Evolutionary conservation across 2,888 invertebrate species (phyloP).

Genomic region (Trachelus tabidus): DNA sequence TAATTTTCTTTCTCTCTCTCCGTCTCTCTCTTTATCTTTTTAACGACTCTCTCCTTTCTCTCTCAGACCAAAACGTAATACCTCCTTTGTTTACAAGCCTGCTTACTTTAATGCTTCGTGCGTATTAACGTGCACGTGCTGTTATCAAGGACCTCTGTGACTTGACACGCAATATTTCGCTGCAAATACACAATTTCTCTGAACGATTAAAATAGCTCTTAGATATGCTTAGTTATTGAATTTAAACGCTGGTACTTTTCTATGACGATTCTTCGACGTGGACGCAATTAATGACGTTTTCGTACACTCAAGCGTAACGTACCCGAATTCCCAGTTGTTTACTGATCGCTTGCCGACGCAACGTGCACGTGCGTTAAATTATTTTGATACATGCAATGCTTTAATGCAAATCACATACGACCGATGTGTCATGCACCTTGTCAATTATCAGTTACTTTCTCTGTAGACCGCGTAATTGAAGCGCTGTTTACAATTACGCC

Average conservation of each 20-base stretch:
- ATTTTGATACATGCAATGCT: neutral
- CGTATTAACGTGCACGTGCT: neutral
- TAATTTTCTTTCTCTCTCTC: neutral
- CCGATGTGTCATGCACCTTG: slow-evolving; percentile 11
- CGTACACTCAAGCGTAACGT: neutral
- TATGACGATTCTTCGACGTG: neutral
- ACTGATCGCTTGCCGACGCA: neutral
- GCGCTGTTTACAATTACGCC: too few relatives aligned
- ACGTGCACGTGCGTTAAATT: neutral
- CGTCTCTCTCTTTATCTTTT: neutral
- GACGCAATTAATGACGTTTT: neutral
- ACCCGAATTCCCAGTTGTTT: neutral
- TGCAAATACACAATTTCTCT: neutral
- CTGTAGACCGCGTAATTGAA: neutral
- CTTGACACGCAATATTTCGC: neutral
- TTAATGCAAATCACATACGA: neutral
- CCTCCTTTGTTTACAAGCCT: neutral
- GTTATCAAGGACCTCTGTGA: neutral
- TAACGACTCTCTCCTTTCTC: neutral
- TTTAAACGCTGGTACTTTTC: neutral
- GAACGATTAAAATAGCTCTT: neutral
- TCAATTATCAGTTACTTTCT: slow-evolving; percentile 1
- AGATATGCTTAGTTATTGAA: neutral
- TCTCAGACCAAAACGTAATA: neutral
- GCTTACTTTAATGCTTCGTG: neutral